Conservation (phyloP, 1,140 invertebrate genomes). For the Pseudachorutes palmiensis region DNA sequence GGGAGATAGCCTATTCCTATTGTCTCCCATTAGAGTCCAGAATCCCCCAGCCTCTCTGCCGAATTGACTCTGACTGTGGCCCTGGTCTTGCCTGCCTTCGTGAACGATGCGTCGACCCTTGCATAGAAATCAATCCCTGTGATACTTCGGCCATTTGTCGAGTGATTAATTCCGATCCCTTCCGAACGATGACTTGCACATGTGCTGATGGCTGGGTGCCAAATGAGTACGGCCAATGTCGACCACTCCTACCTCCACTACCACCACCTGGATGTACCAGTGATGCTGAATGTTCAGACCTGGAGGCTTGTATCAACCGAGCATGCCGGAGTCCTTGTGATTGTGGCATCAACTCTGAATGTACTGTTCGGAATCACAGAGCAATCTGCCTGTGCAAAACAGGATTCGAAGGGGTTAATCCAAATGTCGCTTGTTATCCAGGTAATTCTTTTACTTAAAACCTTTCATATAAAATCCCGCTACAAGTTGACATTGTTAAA, state of each 20-base stretch:
- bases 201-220: constrained; percentile 64
- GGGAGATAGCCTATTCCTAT: neutral
- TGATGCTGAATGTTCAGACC: constrained; percentile 55
- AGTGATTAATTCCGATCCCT: constrained; percentile 64
- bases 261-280: neutral
- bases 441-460: neutral
- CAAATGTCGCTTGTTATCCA: neutral
- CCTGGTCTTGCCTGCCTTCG: constrained; percentile 71
- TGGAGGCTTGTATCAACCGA: constrained; percentile 67
- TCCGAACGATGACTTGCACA: constrained; percentile 69
- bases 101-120: constrained; percentile 68
- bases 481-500: neutral
- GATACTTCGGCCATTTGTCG: constrained; percentile 63
- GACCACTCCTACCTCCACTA: neutral
- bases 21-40: constrained; percentile 39
- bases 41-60: constrained; percentile 58
- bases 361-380: constrained; percentile 62
- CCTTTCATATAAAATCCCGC: neutral
- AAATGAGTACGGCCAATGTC: constrained; percentile 54
- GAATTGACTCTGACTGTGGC: constrained; percentile 68
- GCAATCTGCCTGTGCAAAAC: constrained; percentile 59
- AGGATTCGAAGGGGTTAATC: constrained; percentile 63
- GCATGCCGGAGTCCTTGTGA: constrained; percentile 72
- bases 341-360: constrained; percentile 69
- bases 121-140: constrained; percentile 58